Conservation (phyloP, 2,797 vertebrate genomes). For the Enteromius viviparus region DNA sequence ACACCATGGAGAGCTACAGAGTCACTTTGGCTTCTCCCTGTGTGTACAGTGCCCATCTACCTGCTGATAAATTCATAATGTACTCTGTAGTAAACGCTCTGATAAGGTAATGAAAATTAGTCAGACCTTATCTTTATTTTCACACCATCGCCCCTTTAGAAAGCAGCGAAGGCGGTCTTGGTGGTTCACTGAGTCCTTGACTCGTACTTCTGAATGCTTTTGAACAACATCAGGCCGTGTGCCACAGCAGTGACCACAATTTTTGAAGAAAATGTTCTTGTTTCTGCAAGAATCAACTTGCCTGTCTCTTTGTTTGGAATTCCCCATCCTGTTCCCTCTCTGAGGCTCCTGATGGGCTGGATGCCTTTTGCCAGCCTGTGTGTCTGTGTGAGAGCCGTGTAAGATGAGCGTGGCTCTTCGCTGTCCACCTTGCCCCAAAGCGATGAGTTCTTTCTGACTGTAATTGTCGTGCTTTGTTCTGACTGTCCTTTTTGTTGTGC, state of each 20-base stretch:
- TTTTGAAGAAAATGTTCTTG: conserved; percentile 49
- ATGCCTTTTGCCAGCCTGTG: conserved; percentile 29
- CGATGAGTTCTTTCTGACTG: conserved; percentile 62
- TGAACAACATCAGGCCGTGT: conserved; percentile 28
- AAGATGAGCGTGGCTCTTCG: conserved; percentile 74
- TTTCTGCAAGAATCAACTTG: conserved; percentile 61
- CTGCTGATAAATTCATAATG: conserved; percentile 47
- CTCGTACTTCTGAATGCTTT: conserved; percentile 16
- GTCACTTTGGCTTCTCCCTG: conserved; percentile 56
- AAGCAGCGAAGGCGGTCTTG: background rate
- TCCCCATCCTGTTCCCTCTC: conserved; percentile 48
- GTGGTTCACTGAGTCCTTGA: background rate
- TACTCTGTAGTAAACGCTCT: conserved; percentile 57
- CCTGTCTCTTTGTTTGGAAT: conserved; percentile 57
- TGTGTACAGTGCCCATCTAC: conserved; percentile 50
- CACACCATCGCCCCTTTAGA: conserved; percentile 2
- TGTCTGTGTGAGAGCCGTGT: conserved; percentile 61
- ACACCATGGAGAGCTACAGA: conserved; percentile 58
- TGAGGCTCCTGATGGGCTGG: conserved; percentile 46
- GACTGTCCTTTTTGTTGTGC: conserved; percentile 46
- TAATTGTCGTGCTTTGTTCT: conserved; percentile 55
- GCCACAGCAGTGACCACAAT: conserved; percentile 53
- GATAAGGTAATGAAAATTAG: conserved; percentile 51
- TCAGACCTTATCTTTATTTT: conserved; percentile 41
- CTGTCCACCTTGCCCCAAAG: conserved; percentile 79